A percentile compares a stretch with the other conserved stretches of the same genome.
Evolutionary conservation across 2,113 vertebrate species (phyloP).

Genomic region (Orycteropus afer): DNA sequence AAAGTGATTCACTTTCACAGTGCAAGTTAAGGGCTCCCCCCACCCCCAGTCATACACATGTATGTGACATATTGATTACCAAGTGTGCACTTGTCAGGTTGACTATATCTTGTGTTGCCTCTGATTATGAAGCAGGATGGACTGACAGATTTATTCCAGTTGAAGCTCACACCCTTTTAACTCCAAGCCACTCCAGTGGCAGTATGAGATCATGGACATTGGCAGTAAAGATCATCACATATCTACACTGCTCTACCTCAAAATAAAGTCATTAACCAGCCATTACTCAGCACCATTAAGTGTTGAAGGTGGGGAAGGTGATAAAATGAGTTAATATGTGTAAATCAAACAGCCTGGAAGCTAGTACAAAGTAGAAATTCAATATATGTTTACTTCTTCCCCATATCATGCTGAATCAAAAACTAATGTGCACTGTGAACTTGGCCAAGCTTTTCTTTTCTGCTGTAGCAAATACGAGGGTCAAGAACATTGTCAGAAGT

Average conservation of each 20-base stretch:
- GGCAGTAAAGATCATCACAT: background rate
- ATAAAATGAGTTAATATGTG: no score
- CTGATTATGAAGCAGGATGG: background rate
- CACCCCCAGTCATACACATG: no score
- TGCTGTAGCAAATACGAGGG: background rate
- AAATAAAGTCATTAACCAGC: background rate
- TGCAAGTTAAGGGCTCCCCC: background rate
- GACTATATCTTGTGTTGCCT: background rate
- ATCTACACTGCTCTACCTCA: accelerated
- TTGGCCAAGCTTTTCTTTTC: background rate
- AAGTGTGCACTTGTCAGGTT: background rate
- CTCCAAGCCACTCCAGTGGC: background rate
- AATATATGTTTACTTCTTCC: background rate
- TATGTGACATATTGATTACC: no score
- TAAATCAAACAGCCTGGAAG: background rate
- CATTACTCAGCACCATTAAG: background rate
- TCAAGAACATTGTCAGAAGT: background rate
- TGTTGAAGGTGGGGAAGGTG: no score
- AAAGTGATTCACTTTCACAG: no score
- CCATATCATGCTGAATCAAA: background rate
- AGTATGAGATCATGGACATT: background rate
- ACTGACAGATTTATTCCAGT: background rate
- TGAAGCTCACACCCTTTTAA: background rate
- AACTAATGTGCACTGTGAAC: background rate
- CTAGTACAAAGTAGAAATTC: background rate